Base-by-base conservation (phyloP, 1,140 invertebrate species). In the Neodiprion fabricii region DNA sequence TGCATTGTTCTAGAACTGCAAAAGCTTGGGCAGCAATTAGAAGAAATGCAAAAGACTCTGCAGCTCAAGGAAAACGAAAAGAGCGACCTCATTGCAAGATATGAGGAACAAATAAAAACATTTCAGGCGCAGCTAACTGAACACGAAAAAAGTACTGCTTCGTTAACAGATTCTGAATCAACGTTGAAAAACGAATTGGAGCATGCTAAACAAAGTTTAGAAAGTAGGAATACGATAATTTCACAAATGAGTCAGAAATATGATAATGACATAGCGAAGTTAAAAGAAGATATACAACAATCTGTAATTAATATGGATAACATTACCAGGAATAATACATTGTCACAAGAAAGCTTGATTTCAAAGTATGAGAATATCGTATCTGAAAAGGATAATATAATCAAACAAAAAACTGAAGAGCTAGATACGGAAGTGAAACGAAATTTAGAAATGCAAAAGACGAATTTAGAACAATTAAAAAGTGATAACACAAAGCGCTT, bases 401-500 rank as follows among this genome's bases (percentile, higher is more conserved):
- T 86, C 5, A 80, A 84, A 74, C 8, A 47, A 11, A 83, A 83
- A 70, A 72, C 76, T 0, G 76, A 81, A 7, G 85, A 89, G 74
- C 50, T 89, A 1, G 81, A 85, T 47, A 73, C 75, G 10, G 81
- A 87, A 74, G 78, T 79, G 0, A 76, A 79, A 28, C 85, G 85
- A 66, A 72, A 79, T 71, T 77, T 75, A 9, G 77, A 81, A 21
- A 69, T 61, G 3, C 80, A 85, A 10, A 73, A 76, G n/a, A 70
- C 73, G 7, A 77, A 67, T 72, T 48, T 86, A 8, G 82, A 84
- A 14, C 72, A 82, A 73, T 23, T 85, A 14, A 84, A 82, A 75
- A 76, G 74, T 66, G 89, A 90, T 81, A 91, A 89, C 81, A 83
- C 88, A 70, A 86, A 89, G 2, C 88, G 90, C 83, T 85, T 92